These are phyloP conservation scores for Hylaea fasciaria DNA, from an alignment of 2,888 invertebrate species.

Conservation along the genomic window DNA sequence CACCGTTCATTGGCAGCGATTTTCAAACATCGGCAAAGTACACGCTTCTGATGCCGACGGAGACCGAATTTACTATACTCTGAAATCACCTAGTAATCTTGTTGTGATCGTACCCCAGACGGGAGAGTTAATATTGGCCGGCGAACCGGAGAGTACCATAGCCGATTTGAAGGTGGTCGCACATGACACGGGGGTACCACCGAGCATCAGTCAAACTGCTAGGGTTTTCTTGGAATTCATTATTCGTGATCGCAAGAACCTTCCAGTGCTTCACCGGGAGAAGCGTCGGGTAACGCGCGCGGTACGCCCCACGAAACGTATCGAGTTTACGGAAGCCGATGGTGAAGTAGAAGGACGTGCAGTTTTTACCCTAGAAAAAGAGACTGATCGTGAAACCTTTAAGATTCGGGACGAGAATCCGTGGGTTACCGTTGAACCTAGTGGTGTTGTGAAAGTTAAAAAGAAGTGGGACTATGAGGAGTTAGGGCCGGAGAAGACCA, in stretches of 20 bases:
- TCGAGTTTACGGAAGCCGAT: conserved; percentile 96
- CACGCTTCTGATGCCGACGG: conserved; percentile 95
- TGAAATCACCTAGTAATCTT: conserved; percentile 91
- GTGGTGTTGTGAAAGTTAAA: conserved; percentile 96
- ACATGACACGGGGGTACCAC: conserved; percentile 92
- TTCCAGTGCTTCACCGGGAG: conserved; percentile 87
- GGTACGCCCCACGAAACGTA: conserved; percentile 96
- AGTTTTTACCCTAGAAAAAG: conserved; percentile 95
- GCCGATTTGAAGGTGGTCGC: conserved; percentile 91
- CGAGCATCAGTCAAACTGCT: conserved; percentile 89
- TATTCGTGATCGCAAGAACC: conserved; percentile 83
- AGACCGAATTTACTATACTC: conserved; percentile 95
- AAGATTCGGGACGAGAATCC: conserved; percentile 97
- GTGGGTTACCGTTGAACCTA: conserved; percentile 96
- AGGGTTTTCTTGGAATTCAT: conserved; percentile 91
- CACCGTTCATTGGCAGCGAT: conserved; percentile 89
- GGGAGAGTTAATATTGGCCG: conserved; percentile 93
- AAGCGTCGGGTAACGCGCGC: conserved; percentile 94
- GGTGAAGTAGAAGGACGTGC: conserved; percentile 94
- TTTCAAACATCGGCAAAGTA: conserved; percentile 93
- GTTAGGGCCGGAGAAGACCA: conserved; percentile 96
- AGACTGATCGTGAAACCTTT: conserved; percentile 96
- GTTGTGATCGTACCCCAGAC: conserved; percentile 97
- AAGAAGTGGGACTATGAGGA: conserved; percentile 99
- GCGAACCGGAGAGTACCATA: conserved; percentile 89